A percentile compares a stretch with the other conserved stretches of the same genome.
Evolutionary conservation across 2,797 vertebrate species (phyloP).

Genomic region (Trachurus trachurus): DNA sequence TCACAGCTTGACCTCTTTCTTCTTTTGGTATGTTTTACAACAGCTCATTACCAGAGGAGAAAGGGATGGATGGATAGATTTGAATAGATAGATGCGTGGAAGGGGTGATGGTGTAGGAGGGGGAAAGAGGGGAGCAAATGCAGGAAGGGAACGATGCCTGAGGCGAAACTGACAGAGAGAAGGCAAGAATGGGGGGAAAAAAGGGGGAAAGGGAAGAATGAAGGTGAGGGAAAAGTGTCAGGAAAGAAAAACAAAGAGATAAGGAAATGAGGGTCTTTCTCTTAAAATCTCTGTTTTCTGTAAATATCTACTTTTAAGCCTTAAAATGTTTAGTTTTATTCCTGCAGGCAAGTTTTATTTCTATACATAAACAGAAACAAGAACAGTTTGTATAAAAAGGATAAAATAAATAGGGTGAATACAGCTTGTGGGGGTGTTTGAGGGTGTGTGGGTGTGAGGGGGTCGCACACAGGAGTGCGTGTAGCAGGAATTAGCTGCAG

Average conservation of each 20-base stretch:
- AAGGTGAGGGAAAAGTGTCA: neutral
- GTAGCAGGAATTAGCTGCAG: conserved; percentile 45
- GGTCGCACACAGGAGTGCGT: neutral
- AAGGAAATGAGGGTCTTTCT: conserved; percentile 46
- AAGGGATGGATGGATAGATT: conserved; percentile 42
- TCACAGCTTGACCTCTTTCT: conserved; percentile 89
- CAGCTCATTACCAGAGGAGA: conserved; percentile 78
- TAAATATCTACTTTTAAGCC: conserved; percentile 75
- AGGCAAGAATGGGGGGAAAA: neutral
- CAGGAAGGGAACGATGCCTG: conserved; percentile 30
- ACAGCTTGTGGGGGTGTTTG: conserved; percentile 59
- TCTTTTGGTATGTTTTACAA: conserved; percentile 89
- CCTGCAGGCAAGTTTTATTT: conserved; percentile 67
- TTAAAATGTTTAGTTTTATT: conserved; percentile 66
- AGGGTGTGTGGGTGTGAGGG: conserved; percentile 4
- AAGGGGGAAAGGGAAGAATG: neutral
- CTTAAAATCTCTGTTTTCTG: conserved; percentile 55
- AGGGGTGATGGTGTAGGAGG: conserved; percentile 12
- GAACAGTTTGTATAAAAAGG: conserved; percentile 82
- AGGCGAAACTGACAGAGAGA: conserved; percentile 15
- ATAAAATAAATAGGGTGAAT: conserved; percentile 72
- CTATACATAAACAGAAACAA: conserved; percentile 76
- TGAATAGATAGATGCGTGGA: conserved; percentile 49
- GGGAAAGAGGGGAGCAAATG: conserved; percentile 25
- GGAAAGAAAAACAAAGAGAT: conserved; percentile 23